Conservation (phyloP, 2,888 invertebrate genomes). For the Apocheima hispidaria region DNA sequence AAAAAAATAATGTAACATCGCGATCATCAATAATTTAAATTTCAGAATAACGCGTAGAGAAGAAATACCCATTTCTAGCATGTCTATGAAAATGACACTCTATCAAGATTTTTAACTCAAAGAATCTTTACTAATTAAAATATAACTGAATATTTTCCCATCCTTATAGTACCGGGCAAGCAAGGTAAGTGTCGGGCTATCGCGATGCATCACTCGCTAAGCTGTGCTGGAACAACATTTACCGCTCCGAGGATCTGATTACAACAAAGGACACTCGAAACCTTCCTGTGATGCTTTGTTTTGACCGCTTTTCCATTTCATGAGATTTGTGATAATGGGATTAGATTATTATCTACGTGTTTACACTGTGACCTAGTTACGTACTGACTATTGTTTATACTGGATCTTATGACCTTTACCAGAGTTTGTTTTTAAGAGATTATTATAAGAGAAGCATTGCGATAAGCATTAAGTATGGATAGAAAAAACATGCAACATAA, state of each 20-base stretch:
- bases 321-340: slow-evolving; percentile 15
- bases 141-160: slow-evolving; percentile 24
- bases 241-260: slow-evolving; percentile 61
- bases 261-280: slow-evolving; percentile 53
- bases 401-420: background rate
- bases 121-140: too few species aligned
- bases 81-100: too few species aligned
- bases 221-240: slow-evolving; percentile 68
- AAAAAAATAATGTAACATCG: too few species aligned
- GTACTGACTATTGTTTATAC: background rate
- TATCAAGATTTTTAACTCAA: too few species aligned
- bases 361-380: slow-evolving; percentile 14
- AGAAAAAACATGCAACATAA: too few species aligned
- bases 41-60: too few species aligned
- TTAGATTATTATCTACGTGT: slow-evolving; percentile 17
- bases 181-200: slow-evolving; percentile 69
- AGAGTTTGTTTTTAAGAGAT: too few species aligned
- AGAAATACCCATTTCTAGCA: too few species aligned
- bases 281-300: slow-evolving; percentile 34
- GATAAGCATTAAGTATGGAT: too few species aligned
- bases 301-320: slow-evolving; percentile 27
- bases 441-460: too few species aligned
- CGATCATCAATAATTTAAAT: too few species aligned
- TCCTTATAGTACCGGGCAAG: slow-evolving; percentile 42
- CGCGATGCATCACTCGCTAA: slow-evolving; percentile 71